These are phyloP conservation scores for Laothoe populi DNA, from an alignment of 2,888 invertebrate genomes.

Conservation along the genomic window DNA sequence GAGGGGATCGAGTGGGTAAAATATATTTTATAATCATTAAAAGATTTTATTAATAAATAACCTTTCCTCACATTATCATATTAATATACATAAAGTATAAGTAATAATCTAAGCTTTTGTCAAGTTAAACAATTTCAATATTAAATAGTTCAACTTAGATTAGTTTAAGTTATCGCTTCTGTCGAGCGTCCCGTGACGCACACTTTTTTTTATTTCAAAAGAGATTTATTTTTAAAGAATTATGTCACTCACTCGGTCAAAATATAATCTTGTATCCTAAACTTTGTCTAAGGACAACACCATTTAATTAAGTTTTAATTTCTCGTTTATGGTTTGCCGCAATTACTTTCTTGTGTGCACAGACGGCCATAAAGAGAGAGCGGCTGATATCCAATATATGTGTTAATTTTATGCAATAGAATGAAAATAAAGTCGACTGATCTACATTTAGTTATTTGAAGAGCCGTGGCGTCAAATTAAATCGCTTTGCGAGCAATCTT, in stretches of 20 bases:
- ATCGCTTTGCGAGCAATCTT: slow-evolving; percentile 2
- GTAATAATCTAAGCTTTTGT: too few species aligned
- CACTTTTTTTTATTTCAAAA: neutral
- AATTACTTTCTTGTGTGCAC: neutral
- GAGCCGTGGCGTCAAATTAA: slow-evolving; percentile 10
- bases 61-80: too few species aligned
- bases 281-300: neutral
- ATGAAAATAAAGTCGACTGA: slow-evolving; percentile 18
- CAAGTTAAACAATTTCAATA: too few species aligned
- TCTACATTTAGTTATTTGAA: slow-evolving; percentile 18
- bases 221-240: neutral
- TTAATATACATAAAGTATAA: too few species aligned
- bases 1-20: too few species aligned
- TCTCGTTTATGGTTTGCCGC: slow-evolving; percentile 18
- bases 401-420: slow-evolving; percentile 24
- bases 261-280: neutral
- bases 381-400: slow-evolving; percentile 9
- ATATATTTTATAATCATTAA: too few species aligned
- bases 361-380: slow-evolving; percentile 15
- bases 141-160: too few species aligned
- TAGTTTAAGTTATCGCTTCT: too few species aligned
- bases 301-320: slow-evolving; percentile 15
- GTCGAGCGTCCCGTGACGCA: too few species aligned
- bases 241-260: neutral
- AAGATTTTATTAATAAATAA: too few species aligned